These are phyloP conservation scores for Silvanus unidentatus DNA, from an alignment of 2,888 invertebrate genomes.

Conservation along the genomic window DNA sequence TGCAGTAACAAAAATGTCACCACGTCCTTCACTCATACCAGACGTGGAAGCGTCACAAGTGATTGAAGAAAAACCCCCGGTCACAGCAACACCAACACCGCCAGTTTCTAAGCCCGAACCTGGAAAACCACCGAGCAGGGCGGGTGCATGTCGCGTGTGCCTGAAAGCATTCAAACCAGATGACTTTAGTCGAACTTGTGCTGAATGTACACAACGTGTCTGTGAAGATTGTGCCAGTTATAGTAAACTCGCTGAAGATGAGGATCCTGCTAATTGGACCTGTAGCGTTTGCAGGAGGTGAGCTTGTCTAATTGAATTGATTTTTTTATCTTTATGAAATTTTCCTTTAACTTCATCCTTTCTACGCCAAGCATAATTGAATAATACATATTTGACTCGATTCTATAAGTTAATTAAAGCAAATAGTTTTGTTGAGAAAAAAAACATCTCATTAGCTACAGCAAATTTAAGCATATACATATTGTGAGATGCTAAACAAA, in stretches of 20 bases:
- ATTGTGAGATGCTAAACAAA: too few relatives aligned
- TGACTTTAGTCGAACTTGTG: slow-evolving; percentile 81
- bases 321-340: too few relatives aligned
- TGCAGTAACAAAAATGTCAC: slow-evolving; percentile 67
- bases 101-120: slow-evolving; percentile 54
- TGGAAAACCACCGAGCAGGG: slow-evolving; percentile 68
- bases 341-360: too few relatives aligned
- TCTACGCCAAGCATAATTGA: too few relatives aligned
- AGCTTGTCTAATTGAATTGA: too few relatives aligned
- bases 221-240: slow-evolving; percentile 93
- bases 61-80: slow-evolving; percentile 46
- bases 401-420: too few relatives aligned
- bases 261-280: slow-evolving; percentile 81
- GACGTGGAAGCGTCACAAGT: slow-evolving; percentile 44
- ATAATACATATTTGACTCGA: too few relatives aligned
- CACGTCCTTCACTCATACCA: slow-evolving; percentile 56
- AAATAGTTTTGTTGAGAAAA: too few relatives aligned
- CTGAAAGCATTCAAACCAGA: slow-evolving; percentile 84
- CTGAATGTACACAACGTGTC: slow-evolving; percentile 80
- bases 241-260: slow-evolving; percentile 76
- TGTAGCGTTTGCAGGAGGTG: slow-evolving; percentile 76
- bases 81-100: slow-evolving; percentile 36
- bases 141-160: slow-evolving; percentile 75
- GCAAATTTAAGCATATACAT: too few relatives aligned
- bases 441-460: too few relatives aligned